Conservation (phyloP, 2,797 vertebrate species). For the Glyptemys insculpta region DNA sequence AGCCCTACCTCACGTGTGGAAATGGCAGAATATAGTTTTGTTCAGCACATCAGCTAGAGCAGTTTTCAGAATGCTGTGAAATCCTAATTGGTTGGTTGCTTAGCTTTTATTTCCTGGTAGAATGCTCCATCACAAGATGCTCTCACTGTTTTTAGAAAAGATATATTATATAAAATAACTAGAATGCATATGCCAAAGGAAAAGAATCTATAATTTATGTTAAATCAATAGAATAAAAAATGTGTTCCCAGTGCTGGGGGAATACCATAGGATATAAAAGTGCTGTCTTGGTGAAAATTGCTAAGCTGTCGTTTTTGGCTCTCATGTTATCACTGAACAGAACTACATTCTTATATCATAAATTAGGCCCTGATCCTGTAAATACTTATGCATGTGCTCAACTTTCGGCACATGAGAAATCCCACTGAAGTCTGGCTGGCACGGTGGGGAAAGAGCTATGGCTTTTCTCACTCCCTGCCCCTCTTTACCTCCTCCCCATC, state of each 20-base stretch:
- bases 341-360: background rate
- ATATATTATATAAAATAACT: background rate
- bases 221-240: background rate
- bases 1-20: background rate
- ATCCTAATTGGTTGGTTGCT: background rate
- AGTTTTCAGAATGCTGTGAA: background rate
- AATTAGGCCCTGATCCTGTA: background rate
- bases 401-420: background rate
- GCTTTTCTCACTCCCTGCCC: background rate
- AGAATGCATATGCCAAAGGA: background rate
- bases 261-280: background rate
- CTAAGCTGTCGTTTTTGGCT: background rate
- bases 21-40: background rate
- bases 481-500: background rate
- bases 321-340: background rate
- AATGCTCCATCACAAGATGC: background rate
- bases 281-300: background rate
- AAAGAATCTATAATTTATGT: background rate
- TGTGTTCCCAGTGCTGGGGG: background rate
- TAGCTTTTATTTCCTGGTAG: background rate
- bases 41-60: background rate
- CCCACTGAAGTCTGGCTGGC: background rate
- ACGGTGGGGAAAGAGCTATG: background rate
- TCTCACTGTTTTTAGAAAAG: background rate
- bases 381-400: background rate